These are phyloP conservation scores for Microchirus variegatus DNA, from an alignment of 2,797 vertebrate species.

Conservation along the genomic window DNA sequence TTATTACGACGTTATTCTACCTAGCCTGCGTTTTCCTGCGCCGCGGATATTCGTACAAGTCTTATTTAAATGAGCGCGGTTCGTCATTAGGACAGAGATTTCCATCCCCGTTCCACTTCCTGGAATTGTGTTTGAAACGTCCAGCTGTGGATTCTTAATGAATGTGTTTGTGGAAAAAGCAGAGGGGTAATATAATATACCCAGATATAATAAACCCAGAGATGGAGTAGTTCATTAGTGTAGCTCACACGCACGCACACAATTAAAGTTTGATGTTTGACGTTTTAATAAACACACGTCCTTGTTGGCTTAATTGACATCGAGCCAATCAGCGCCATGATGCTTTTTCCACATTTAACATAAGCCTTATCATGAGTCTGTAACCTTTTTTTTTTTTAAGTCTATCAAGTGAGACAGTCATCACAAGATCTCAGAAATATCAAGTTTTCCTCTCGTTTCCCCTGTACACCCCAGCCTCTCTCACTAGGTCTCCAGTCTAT, in stretches of 20 bases:
- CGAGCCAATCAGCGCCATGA: conserved; percentile 16
- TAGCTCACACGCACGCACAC: conserved; percentile 9
- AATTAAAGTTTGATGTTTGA: conserved; percentile 12
- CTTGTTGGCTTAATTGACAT: conserved; percentile 16
- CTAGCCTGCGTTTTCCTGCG: conserved; percentile 63
- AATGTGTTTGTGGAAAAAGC: conserved; percentile 69
- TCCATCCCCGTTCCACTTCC: conserved; percentile 50
- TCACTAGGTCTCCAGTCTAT: conserved; percentile 79
- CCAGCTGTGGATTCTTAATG: conserved; percentile 64
- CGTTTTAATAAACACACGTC: conserved; percentile 20
- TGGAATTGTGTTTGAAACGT: conserved; percentile 52
- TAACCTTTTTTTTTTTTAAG: conserved; percentile 37
- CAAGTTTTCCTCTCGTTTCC: conserved; percentile 62
- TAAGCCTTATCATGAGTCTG: conserved; percentile 55
- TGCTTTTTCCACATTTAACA: conserved; percentile 17
- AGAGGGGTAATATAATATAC: conserved; percentile 44
- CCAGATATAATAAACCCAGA: conserved; percentile 23
- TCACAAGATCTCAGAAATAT: conserved; percentile 76
- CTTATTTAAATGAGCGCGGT: conserved; percentile 69
- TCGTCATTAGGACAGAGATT: conserved; percentile 75
- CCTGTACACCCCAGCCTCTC: conserved; percentile 40
- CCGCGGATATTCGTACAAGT: conserved; percentile 65
- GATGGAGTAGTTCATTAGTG: conserved; percentile 35
- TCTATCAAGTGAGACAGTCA: conserved; percentile 66
- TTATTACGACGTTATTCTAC: conserved; percentile 80